These are phyloP conservation scores for Forficula auricularia DNA, from an alignment of 1,140 invertebrate genomes.

Conservation along the genomic window DNA sequence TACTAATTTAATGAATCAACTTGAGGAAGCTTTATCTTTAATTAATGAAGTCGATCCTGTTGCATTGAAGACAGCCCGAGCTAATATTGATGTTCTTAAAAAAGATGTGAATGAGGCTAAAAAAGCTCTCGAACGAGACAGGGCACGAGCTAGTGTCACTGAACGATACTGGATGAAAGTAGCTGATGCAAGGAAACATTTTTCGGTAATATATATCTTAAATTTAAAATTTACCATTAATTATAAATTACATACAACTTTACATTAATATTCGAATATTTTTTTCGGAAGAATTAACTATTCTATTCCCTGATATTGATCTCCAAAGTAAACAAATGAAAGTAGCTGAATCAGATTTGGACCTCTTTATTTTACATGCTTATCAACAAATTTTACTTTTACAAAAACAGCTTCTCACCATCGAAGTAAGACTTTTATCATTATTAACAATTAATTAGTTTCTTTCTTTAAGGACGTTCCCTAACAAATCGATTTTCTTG, in stretches of 20 bases:
- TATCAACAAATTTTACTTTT: constrained; percentile 43
- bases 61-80: constrained; percentile 26
- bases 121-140: constrained; percentile 34
- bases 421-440: constrained; percentile 25
- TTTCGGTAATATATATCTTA: constrained; percentile 21
- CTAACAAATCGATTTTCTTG: too few species aligned
- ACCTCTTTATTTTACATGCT: constrained; percentile 47
- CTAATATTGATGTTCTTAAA: constrained; percentile 32
- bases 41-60: constrained; percentile 31
- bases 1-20: constrained; percentile 18
- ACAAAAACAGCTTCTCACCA: constrained; percentile 50
- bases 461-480: too few species aligned
- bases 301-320: constrained; percentile 49
- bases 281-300: constrained; percentile 44
- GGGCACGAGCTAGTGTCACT: constrained; percentile 34
- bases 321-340: constrained; percentile 43
- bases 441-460: too few species aligned
- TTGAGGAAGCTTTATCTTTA: constrained; percentile 14
- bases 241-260: constrained; percentile 4
- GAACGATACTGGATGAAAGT: constrained; percentile 55
- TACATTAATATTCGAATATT: constrained; percentile 4
- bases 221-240: background rate
- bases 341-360: constrained; percentile 41
- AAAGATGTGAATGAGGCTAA: constrained; percentile 39
- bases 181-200: constrained; percentile 45